A percentile compares a stretch with the other conserved stretches of the same genome.
Evolutionary conservation across 2,888 invertebrate genomes (phyloP).

Genomic region (Spicauda simplicius): DNA sequence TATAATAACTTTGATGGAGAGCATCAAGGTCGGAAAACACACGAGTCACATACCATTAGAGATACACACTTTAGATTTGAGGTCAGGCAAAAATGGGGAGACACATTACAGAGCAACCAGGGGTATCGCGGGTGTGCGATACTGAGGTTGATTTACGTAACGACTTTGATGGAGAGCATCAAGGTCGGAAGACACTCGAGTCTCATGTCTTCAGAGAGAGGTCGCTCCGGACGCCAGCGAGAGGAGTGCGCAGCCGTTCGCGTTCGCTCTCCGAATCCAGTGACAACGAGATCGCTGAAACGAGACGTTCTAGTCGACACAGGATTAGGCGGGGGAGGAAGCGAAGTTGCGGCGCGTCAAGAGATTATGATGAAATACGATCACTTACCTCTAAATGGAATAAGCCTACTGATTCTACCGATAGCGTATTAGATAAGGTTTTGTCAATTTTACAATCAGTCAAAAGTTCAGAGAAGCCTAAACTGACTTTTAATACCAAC

Average conservation of each 20-base stretch:
- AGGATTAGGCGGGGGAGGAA: constrained; percentile 8
- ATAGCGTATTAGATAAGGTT: constrained; percentile 3
- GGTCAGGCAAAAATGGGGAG: too few relatives aligned
- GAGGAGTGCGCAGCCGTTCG: constrained; percentile 3
- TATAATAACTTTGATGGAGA: constrained; percentile 6
- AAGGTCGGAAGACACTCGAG: too few relatives aligned
- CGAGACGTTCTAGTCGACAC: background rate
- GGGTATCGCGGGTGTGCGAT: too few relatives aligned
- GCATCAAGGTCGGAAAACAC: constrained; percentile 2
- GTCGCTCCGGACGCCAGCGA: constrained; percentile 8
- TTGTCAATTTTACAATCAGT: constrained; percentile 4
- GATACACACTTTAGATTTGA: too few relatives aligned
- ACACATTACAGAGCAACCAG: too few relatives aligned
- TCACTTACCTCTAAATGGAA: constrained; percentile 1
- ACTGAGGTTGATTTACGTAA: too few relatives aligned
- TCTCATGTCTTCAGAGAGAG: background rate
- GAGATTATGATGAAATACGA: background rate
- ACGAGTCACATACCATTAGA: too few relatives aligned
- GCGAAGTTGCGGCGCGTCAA: constrained; percentile 3
- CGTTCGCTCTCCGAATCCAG: constrained; percentile 6
- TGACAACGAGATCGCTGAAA: constrained; percentile 1
- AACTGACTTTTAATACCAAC: too few relatives aligned
- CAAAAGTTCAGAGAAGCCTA: constrained; percentile 9
- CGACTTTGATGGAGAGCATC: too few relatives aligned
- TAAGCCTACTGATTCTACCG: constrained; percentile 10